Evolutionary conservation across 2,888 invertebrate species (phyloP).

Genomic region (Noctuana brunneofusca): DNA sequence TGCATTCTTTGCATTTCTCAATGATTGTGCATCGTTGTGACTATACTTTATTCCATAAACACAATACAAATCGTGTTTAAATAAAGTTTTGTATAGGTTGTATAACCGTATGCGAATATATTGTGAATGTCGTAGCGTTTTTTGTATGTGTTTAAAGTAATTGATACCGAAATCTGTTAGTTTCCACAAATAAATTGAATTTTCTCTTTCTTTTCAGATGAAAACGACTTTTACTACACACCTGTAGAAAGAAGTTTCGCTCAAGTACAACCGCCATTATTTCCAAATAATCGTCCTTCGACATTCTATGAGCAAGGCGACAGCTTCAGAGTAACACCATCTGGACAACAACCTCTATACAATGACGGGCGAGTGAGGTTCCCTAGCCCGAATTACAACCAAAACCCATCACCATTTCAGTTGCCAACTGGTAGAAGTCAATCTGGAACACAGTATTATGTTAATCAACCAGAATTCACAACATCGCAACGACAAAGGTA

Average conservation of each 20-base stretch:
- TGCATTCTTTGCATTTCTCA: slow-evolving; percentile 12
- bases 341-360: slow-evolving; percentile 63
- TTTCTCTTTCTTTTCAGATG: slow-evolving; percentile 68
- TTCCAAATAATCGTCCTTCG: slow-evolving; percentile 65
- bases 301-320: slow-evolving; percentile 70
- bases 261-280: slow-evolving; percentile 78
- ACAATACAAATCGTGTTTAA: no score
- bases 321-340: slow-evolving; percentile 62
- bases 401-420: slow-evolving; percentile 78
- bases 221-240: slow-evolving; percentile 74
- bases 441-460: slow-evolving; percentile 69
- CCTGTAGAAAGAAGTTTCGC: slow-evolving; percentile 79
- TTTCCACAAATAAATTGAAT: not conserved
- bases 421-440: slow-evolving; percentile 77
- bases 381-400: slow-evolving; percentile 76
- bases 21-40: slow-evolving; percentile 10
- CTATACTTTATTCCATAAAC: not conserved
- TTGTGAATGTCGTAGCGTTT: no score
- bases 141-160: no score
- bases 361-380: slow-evolving; percentile 68
- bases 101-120: no score
- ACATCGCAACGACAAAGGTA: slow-evolving; percentile 66
- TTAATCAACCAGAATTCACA: slow-evolving; percentile 74
- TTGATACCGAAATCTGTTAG: not conserved
- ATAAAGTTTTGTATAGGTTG: no score